A percentile compares a stretch with the other conserved stretches of the same genome.
Conservation (phyloP, 2,888 invertebrate genomes). For the Ophion obscuratus region DNA sequence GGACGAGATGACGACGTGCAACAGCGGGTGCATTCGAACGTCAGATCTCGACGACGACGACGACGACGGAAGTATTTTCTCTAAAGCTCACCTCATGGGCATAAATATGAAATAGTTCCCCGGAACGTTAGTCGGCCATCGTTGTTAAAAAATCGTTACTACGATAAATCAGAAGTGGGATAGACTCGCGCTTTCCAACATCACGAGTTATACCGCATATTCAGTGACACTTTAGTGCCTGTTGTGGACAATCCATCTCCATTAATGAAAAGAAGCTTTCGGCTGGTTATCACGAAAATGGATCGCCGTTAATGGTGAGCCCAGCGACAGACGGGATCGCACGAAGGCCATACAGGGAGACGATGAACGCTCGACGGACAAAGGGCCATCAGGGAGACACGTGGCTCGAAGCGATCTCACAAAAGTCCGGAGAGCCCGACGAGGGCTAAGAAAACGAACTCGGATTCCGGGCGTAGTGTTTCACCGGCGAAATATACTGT, state of each 20-base stretch:
- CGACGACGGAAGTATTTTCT: no score
- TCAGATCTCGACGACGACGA: no score
- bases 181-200: not conserved
- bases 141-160: no score
- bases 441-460: not conserved
- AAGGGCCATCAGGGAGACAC: no score
- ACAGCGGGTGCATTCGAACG: no score
- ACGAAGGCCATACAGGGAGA: not conserved
- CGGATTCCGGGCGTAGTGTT: not conserved
- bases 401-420: not conserved
- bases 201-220: not conserved
- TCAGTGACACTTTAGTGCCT: not conserved
- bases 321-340: not conserved
- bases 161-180: constrained; percentile 6
- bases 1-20: no score
- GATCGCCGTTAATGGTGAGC: constrained; percentile 2
- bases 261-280: not conserved
- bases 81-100: no score
- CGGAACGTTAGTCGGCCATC: no score
- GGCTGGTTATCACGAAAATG: not conserved
- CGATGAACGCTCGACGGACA: not conserved
- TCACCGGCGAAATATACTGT: not conserved
- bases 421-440: not conserved
- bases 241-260: not conserved
- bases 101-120: no score